Base-by-base conservation (phyloP, 2,888 invertebrate species). In the Carcina quercana region DNA sequence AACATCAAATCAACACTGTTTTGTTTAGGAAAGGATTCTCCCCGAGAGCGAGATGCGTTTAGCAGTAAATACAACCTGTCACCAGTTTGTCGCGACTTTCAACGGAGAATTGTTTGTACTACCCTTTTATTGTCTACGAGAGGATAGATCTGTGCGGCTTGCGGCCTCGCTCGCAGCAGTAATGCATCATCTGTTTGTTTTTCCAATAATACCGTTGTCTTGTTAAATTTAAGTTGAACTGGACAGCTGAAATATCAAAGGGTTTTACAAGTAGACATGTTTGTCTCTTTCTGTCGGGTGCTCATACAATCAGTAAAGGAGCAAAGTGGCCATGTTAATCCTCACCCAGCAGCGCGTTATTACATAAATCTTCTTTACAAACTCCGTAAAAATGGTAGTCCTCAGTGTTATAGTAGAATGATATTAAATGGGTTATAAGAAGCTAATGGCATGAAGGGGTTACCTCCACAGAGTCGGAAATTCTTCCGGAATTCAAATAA, bases 1-100 rank as follows among this genome's bases (percentile, higher is more conserved):
- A 59, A 53, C 57, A 50, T n/a, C 46, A 50, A 56, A 59, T 63
- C 59, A 60, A 54, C 54, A 51, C 52, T 45, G 48, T 50, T 51
- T 52, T 60, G 52, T 58, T 63, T 59, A 47, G 50, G 27, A 32
- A 35, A 33, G 35, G 40, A 43, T 48, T 43, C 22, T 36, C 33
- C 21, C 31, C 30, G 28, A 38, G 38, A 45, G 38, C 43, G 45
- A 47, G 53, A 47, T 47, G 45, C 48, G 50, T 57, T 62, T 53
- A 58, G 55, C 50, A 50, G 56, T 56, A 54, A 59, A 59, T 57
- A 60, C 50, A 37, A n/a, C 38, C 44, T 47, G 56, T 57, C 55
- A 53, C 50, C 52, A 47, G 40, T 57, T 57, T 51, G 51, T 53
- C 55, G 55, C 47, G 37, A 11, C 24, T 42, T 39, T 24, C 44